phyloP scores from a whole-genome alignment of 2,797 vertebrate genomes.

The Dromococcyx pavoninus region DNA sequence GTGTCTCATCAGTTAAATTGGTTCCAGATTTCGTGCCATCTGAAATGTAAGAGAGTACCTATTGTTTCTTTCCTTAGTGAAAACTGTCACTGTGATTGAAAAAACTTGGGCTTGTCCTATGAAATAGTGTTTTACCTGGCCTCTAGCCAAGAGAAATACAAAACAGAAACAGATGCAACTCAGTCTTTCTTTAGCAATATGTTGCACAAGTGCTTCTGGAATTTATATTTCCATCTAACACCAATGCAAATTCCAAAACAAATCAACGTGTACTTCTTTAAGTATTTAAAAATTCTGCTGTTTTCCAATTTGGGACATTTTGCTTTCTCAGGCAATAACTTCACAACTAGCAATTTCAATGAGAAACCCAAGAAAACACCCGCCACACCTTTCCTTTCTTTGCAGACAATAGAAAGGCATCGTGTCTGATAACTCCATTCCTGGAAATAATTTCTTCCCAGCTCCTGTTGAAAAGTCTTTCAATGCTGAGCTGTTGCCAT shows the following conservation, averaged over 20 bases:
- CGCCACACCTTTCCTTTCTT: neutral
- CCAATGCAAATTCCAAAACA: neutral
- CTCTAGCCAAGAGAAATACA: neutral
- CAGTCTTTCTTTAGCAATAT: neutral
- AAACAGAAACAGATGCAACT: neutral
- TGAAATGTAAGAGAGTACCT: neutral
- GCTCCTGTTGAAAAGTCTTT: neutral
- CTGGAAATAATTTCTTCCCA: neutral
- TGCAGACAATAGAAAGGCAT: neutral
- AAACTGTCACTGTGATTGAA: neutral
- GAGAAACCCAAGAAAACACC: neutral
- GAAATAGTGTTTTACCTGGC: neutral
- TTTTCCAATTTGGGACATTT: neutral
- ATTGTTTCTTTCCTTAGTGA: neutral
- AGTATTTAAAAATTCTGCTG: neutral
- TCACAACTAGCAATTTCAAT: neutral
- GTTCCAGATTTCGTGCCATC: neutral
- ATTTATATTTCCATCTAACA: neutral
- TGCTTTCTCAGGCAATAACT: neutral
- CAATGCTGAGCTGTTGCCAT: neutral
- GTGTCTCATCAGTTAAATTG: neutral
- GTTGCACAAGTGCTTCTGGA: neutral
- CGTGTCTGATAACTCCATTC: neutral
- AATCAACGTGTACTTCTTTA: neutral
- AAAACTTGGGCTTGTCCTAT: neutral